Conservation (phyloP, 1,140 invertebrate genomes). For the Brachionus manjavacas region DNA sequence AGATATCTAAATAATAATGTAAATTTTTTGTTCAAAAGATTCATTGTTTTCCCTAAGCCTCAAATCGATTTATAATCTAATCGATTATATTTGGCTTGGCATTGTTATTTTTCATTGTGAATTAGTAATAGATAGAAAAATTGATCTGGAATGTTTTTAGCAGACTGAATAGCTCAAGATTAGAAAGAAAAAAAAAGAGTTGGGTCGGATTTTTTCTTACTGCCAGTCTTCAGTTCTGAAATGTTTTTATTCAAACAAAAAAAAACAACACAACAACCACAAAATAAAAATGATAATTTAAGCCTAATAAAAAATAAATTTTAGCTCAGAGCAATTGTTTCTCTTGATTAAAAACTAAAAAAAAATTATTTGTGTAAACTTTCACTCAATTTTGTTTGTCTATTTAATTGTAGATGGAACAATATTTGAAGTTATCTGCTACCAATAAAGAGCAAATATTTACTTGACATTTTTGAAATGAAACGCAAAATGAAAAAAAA, state of each 20-base stretch:
- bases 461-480: slow-evolving; percentile 18
- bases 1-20: neutral
- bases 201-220: neutral
- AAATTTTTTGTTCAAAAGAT: neutral
- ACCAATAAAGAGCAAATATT: neutral
- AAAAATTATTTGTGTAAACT: slow-evolving; percentile 4
- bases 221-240: neutral
- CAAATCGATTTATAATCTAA: neutral
- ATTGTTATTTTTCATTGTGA: neutral
- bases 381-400: neutral
- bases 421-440: neutral
- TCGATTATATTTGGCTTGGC: neutral
- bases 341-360: neutral
- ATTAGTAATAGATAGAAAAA: neutral
- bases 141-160: neutral
- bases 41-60: neutral
- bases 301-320: neutral
- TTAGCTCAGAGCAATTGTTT: neutral
- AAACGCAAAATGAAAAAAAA: neutral
- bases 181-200: too few species aligned
- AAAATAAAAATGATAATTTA: neutral
- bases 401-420: neutral
- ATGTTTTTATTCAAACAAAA: neutral
- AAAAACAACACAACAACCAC: too few species aligned
- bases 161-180: neutral